A percentile compares a stretch with the other conserved stretches of the same genome.
These are phyloP conservation scores for Scalopus aquaticus DNA, from an alignment of 2,113 vertebrate genomes.

Conservation along the genomic window DNA sequence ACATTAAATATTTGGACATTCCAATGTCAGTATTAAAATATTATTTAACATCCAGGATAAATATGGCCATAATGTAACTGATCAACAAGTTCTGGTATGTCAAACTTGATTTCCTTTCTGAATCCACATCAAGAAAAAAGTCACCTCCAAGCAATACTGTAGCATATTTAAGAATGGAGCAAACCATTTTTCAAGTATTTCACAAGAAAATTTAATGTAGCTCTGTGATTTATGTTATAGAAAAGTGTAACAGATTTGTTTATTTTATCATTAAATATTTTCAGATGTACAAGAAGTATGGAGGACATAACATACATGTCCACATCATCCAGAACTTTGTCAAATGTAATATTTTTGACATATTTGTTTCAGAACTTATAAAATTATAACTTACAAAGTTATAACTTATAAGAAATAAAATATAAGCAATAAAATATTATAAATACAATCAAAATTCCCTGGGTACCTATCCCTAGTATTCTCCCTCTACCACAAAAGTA, in stretches of 20 bases:
- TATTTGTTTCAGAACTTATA: neutral
- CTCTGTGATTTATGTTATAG: neutral
- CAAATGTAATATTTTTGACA: neutral
- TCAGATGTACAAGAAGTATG: neutral
- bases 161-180: neutral
- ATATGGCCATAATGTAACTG: neutral
- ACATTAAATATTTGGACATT: neutral
- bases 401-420: no score
- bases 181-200: neutral
- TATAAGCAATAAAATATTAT: neutral
- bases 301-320: neutral
- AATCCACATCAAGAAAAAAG: neutral
- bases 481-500: neutral
- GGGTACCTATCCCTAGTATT: neutral
- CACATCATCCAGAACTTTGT: neutral
- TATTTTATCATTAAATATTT: conserved; percentile 24
- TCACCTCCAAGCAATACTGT: neutral
- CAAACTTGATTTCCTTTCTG: conserved; percentile 1
- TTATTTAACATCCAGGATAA: conserved; percentile 32
- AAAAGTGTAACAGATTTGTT: neutral
- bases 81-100: neutral
- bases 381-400: neutral
- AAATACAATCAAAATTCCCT: neutral
- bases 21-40: neutral
- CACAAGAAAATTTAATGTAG: neutral